A percentile compares a stretch with the other conserved stretches of the same genome.
These are phyloP conservation scores for Piscicola geometra DNA, from an alignment of 2,888 invertebrate genomes.

Conservation along the genomic window DNA sequence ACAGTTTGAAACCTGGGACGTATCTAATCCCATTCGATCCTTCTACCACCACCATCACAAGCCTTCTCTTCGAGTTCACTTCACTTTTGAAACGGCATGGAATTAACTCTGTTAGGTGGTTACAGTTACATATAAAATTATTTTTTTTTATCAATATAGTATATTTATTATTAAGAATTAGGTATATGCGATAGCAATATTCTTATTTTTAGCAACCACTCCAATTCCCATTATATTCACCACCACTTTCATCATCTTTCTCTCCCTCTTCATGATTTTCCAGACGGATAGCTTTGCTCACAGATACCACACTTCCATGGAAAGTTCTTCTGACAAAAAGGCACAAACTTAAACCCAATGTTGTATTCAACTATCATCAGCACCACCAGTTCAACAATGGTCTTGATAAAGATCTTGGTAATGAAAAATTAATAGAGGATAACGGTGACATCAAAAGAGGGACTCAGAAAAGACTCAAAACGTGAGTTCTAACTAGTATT, in stretches of 20 bases:
- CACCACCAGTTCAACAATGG: constrained; percentile 1
- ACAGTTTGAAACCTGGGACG: not conserved
- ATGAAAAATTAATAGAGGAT: too few species aligned
- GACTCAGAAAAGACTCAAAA: too few species aligned
- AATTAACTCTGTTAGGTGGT: not conserved
- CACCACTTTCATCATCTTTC: too few species aligned
- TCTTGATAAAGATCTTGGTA: not conserved
- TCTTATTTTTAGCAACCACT: too few species aligned
- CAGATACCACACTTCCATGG: not conserved
- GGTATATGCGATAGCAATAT: too few species aligned
- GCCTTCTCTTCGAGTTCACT: not conserved
- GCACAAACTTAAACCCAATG: constrained; percentile 1
- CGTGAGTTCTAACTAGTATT: too few species aligned
- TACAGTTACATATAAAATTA: too few species aligned
- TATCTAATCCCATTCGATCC: not conserved
- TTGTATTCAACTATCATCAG: not conserved
- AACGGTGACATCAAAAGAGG: too few species aligned
- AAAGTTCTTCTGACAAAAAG: not conserved
- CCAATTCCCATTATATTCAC: too few species aligned
- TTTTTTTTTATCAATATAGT: not conserved
- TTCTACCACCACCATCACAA: not conserved
- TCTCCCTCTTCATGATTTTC: not conserved
- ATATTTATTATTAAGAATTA: too few species aligned
- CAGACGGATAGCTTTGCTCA: not conserved
- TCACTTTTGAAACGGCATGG: not conserved